A percentile compares a stretch with the other conserved stretches of the same genome.
Conservation (phyloP, 2,888 invertebrate genomes). For the Pseudoips prasinana region DNA sequence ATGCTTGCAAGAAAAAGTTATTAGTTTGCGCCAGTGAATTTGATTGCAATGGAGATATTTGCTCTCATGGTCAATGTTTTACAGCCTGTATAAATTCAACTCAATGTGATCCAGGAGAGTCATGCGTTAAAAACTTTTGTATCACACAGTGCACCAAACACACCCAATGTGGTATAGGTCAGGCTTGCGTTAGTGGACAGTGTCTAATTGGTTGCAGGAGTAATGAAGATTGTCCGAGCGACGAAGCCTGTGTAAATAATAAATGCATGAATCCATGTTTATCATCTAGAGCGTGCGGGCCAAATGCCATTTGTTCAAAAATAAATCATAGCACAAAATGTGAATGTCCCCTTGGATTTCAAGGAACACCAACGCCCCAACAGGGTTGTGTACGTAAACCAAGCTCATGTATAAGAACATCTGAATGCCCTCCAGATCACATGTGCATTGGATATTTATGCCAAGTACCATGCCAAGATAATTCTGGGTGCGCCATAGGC, state of each 20-base stretch:
- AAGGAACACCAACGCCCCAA: conserved; percentile 92
- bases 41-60: conserved; percentile 90
- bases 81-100: conserved; percentile 88
- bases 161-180: conserved; percentile 88
- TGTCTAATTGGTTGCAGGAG: conserved; percentile 93
- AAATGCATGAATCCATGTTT: conserved; percentile 93
- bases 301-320: conserved; percentile 91
- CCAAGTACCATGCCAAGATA: conserved; percentile 88
- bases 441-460: conserved; percentile 90
- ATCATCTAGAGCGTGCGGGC: conserved; percentile 88
- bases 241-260: conserved; percentile 91
- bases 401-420: conserved; percentile 84
- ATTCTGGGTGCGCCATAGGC: conserved; percentile 89
- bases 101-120: conserved; percentile 91
- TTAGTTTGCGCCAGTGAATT: conserved; percentile 85
- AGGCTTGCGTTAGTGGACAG: conserved; percentile 90
- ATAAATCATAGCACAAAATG: conserved; percentile 89
- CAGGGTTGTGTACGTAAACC: conserved; percentile 94
- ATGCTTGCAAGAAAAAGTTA: conserved; percentile 87
- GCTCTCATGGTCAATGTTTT: conserved; percentile 92
- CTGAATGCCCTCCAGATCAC: conserved; percentile 89
- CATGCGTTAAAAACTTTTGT: conserved; percentile 90
- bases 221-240: conserved; percentile 89
- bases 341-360: conserved; percentile 91
- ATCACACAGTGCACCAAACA: conserved; percentile 90